Evolutionary conservation across 2,113 vertebrate genomes (phyloP).

Genomic region (Odobenus rosmarus): DNA sequence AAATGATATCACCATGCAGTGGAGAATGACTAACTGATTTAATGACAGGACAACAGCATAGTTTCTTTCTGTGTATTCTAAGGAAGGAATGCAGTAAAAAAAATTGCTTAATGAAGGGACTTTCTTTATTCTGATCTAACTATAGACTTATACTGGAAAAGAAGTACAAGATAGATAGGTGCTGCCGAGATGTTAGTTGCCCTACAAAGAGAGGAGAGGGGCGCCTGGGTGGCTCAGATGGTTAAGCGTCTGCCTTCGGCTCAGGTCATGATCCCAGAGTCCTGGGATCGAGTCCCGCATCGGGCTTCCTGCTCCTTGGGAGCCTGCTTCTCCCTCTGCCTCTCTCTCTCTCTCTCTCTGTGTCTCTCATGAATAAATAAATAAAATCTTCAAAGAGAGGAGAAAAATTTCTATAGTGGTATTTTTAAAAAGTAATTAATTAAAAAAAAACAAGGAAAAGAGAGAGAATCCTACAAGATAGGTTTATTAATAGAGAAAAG

Average conservation of each 20-base stretch:
- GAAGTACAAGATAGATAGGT: neutral
- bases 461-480: slow-evolving; percentile 19
- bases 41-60: neutral
- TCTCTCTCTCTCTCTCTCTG: too few relatives aligned
- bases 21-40: neutral
- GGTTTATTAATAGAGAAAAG: neutral
- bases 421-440: neutral
- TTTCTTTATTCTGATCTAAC: neutral
- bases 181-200: neutral
- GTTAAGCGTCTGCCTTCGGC: too few relatives aligned
- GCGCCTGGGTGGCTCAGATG: too few relatives aligned
- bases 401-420: neutral
- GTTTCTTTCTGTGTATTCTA: neutral
- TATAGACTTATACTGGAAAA: neutral
- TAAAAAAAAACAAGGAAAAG: neutral
- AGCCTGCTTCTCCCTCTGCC: too few relatives aligned
- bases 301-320: too few relatives aligned
- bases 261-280: too few relatives aligned
- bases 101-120: neutral
- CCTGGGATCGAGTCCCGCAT: too few relatives aligned
- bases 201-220: neutral
- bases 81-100: neutral
- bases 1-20: slow-evolving; percentile 40
- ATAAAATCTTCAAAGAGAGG: too few relatives aligned
- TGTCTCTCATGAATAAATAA: too few relatives aligned